phyloP scores from a whole-genome alignment of 2,113 vertebrate genomes.

The Regulus satrapa region DNA sequence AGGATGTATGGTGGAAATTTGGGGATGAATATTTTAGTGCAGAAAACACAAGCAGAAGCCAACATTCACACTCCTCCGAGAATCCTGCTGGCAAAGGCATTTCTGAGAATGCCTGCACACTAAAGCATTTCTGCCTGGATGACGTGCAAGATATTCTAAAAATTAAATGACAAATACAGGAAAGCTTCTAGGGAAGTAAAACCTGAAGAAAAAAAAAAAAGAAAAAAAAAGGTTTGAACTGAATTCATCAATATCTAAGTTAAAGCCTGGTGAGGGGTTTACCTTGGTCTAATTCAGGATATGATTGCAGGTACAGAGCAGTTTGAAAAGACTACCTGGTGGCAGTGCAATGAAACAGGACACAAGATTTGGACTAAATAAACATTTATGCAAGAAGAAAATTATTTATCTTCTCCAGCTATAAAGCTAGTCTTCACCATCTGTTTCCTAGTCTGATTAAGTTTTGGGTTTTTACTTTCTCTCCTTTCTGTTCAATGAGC shows the following conservation, averaged over 20 bases:
- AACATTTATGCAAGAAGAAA: neutral
- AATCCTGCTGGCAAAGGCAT: neutral
- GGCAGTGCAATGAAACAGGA: neutral
- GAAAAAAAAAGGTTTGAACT: neutral
- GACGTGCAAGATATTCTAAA: neutral
- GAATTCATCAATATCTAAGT: neutral
- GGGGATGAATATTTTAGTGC: neutral
- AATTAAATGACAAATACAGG: neutral
- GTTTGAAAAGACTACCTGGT: neutral
- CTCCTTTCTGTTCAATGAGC: neutral
- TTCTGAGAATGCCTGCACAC: neutral
- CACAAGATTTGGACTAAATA: neutral
- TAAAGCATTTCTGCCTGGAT: neutral
- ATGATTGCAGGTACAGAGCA: neutral
- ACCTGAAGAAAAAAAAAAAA: no score
- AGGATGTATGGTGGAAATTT: fast-evolving
- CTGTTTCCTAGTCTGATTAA: neutral
- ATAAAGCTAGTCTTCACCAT: neutral
- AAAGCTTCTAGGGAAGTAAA: neutral
- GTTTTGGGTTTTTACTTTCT: neutral
- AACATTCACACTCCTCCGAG: neutral
- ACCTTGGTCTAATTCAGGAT: neutral
- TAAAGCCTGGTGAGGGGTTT: neutral
- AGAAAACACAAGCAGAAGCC: neutral
- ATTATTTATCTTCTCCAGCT: neutral